A percentile compares a stretch with the other conserved stretches of the same genome.
Conservation (phyloP, 1,140 invertebrate species). For the Dendroctonus valens region DNA sequence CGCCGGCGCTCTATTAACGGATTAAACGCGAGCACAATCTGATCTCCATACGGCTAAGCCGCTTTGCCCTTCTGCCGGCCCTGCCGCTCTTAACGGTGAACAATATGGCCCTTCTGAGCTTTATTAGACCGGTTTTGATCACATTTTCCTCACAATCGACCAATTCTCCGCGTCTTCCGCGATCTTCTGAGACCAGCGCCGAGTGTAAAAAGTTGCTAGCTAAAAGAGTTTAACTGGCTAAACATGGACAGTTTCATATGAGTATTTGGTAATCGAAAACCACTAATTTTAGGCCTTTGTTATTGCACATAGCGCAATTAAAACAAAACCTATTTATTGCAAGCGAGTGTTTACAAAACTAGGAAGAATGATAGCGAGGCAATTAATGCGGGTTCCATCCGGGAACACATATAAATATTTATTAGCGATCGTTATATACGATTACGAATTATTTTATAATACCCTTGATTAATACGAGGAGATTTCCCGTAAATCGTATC, state of each 20-base stretch:
- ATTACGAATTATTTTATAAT: slow-evolving; percentile 25
- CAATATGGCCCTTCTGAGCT: not conserved
- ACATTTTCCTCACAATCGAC: no score
- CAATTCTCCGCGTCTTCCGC: no score
- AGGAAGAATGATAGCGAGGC: slow-evolving; percentile 8
- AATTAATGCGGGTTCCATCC: slow-evolving; percentile 8
- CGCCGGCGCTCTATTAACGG: slow-evolving; percentile 36
- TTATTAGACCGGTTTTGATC: no score
- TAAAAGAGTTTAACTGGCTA: no score
- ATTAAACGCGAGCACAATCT: slow-evolving; percentile 37
- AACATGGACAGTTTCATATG: no score
- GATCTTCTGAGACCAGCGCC: no score
- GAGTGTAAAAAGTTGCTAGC: no score
- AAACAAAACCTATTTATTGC: slow-evolving; percentile 11
- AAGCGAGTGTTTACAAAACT: slow-evolving; percentile 7
- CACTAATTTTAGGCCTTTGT: no score
- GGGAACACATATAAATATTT: slow-evolving; percentile 16
- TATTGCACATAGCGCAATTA: no score
- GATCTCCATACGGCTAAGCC: slow-evolving; percentile 37
- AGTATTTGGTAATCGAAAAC: no score
- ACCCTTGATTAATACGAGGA: slow-evolving; percentile 14
- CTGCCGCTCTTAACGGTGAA: slow-evolving; percentile 16
- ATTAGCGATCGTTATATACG: slow-evolving; percentile 6
- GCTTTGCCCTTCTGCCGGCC: slow-evolving; percentile 23
- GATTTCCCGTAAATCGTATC: slow-evolving; percentile 20